Base-by-base conservation (phyloP, 2,797 vertebrate genomes). In the Bradypodion ventrale region DNA sequence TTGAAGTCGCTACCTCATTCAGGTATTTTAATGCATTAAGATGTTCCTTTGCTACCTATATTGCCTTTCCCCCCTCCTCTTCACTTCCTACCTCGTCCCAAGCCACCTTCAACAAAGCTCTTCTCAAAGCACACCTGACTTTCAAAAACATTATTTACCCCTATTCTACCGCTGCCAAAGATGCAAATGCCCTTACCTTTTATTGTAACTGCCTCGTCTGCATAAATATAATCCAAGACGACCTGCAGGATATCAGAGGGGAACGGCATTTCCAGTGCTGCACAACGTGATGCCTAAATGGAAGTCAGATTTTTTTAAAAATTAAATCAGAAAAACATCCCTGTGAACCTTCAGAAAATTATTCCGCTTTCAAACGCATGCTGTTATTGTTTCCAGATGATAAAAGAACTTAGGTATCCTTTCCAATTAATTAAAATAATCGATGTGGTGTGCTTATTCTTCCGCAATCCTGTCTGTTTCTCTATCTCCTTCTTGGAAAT, bases 171-270 rank as follows among this genome's bases (percentile, higher is more conserved):
- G 25, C 49, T n/a, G 10, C 27, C 32, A 70, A n/a, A 78, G 40
- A 78, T 42, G 32, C 60, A 13, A 68, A 59, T 6, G 40, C 52
- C 66, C 62, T 86, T 93, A 99, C 98, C 98, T 98, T 97, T 99
- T 87, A 99, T 93, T 3, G 95, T 94, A 87, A 96, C 93, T 88
- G 97, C 97, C 94, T 99, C 98, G 88, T 99, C 98, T 6, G 97
- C 98, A 92, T 99, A 99, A 91, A 99, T 95, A 90, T 99, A 99
- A 94, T 99, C 98, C 40, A 99, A 94, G 89, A 99, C 96, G 93
- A 97, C 97, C 89, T 98, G 96, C 60, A 99, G 95, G 78, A 98
- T 95, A 73, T 98, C 98, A 75, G 98, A 97, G 93, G 95, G 96
- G 40, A 97, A 98, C 10, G 98, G 97, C 97, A 99, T 97, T 90